Base-by-base conservation (phyloP, 1,140 invertebrate species). In the Dreissena rostriformis region DNA sequence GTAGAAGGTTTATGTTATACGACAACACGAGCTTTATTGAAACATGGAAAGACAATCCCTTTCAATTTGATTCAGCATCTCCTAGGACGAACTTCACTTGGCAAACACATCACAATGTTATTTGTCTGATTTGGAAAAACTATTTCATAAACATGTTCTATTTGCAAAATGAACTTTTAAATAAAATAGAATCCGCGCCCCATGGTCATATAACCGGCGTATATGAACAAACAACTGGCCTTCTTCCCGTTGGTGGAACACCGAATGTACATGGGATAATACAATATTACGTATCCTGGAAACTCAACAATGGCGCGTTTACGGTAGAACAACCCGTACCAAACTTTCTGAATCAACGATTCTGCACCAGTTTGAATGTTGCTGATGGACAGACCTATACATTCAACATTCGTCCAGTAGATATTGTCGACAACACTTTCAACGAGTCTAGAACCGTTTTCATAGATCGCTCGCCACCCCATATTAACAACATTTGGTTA, bases 191-290 rank as follows among this genome's bases (percentile, higher is more conserved):
- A 55, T 24, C 68, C 1, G 79, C 82, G 22, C 75, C 63, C 10
- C 52, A 85, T 51, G 49, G 49, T 2, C 57, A 55, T 28, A 66
- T 89, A 49, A 26, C 2, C 0, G 74, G 82, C 6, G 49, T 80
- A 14, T 89, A 90, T 55, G 88, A 90, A 67, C 86, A 89, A 74
- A 77, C 29, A 24, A 66, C 66, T 52, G 89, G 89, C 11, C 6
- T 52, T 12, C 52, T 89, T 4, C 84, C 86, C 39, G 72, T 86
- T 17, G 26, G n/a, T 22, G 89, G 89, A 14, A 88, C 89, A 12
- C 17, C 19, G 51, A 90, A 90, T 76, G 57, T 88, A 14, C 12
- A 86, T 29, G 89, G 89, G 0, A 84, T 90, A 52, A 81, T 71
- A 10, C 2, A 19, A 19, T 87, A 78, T 52, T 39, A 49, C 7